Evolutionary conservation across 1,140 invertebrate species (phyloP), one percentile per base, ranked within the genome.

Genomic region (Caenorhabditis inopinata): DNA sequence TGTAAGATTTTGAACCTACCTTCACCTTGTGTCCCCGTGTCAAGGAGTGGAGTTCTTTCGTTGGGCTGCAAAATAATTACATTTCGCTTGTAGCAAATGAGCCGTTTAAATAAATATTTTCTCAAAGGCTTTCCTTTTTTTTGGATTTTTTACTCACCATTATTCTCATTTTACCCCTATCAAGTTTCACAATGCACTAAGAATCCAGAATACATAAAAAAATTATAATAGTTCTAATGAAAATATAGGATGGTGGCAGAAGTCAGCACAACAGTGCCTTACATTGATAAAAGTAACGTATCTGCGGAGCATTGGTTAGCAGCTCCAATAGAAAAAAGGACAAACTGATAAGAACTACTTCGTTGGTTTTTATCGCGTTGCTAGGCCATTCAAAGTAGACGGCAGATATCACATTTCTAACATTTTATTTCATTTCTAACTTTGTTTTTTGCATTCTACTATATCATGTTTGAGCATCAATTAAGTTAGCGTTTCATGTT

Each of bases 281-380:
- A 62, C 53, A 62, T 32, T 62, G 53, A 62, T 32, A 32, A 62
- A 32, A 62, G 53, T 62, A 62, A 62, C 35, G 53, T 62, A 62
- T 62, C 53, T 62, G 27, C 53, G 53, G 53, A 11, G 53, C 53
- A 62, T 62, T 62, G 53, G 35, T 62, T 62, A 62, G 53, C 53
- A 62, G 53, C 53, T 62, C 53, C 29, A 32, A 32, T n/a, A 32
- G 53, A 62, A 62, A 42, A n/a, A 62, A 62, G 53, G 53, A 25
- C 53, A 32, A 9, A n/a, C 53, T 62, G 53, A 62, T 62, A 62
- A 62, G 53, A 35, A 25, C 21, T 25, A 25, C 49, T 21, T n/a
- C 27, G 53, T 25, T 62, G 53, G 53, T n/a, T 32, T 21, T 32
- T 14, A 6, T 29, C 12, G 14, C 27, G 53, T 62, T 62, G 53